Evolutionary conservation across 2,113 vertebrate species (phyloP), one percentile per base, ranked within the genome.

Genomic region (Elgaria multicarinata): DNA sequence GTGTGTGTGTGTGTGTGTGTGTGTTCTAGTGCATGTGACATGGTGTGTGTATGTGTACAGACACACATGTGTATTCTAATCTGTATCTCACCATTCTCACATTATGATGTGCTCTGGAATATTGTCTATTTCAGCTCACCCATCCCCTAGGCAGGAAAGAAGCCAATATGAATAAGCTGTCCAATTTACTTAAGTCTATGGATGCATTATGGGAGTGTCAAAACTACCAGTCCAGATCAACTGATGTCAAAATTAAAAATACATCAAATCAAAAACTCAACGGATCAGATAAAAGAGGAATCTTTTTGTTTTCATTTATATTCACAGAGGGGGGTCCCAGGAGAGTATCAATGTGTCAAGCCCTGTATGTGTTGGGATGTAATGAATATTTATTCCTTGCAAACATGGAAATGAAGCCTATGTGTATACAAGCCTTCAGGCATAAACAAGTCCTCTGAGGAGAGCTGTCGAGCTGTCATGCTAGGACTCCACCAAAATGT

Each of bases 221-320:
- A 88, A 95, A 79, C 33, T 20, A 87, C 78, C 46, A 64, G 85
- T 89, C 39, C 44, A 87, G 84, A 87, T 89, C 71, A 89, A 66
- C 55, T 33, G 87, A 91, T 71, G 88, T 36, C 36, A 66, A 83
- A 36, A 90, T 87, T 86, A 88, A 94, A 36, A 90, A 91, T 89
- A 89, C 89, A 93, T 93, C 92, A 91, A 93, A 95, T 89, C 83
- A 44, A 6, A 86, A 93, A 81, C 4, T 89, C 64, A 71, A 78
- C 42, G 79, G 87, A 91, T 92, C 78, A 93, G 85, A 85, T 55
- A 74, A 66, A 93, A 92, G 53, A 91, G 3, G 28, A 36, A 66
- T 58, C 89, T 87, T 86, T 93, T 81, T 90, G 83, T 90, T 91
- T 87, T 87, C 69, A 82, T 74, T 90, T 92, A 31, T 0, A 92